These are phyloP conservation scores for Verasper variegatus DNA, from an alignment of 2,113 vertebrate species.

Conservation along the genomic window DNA sequence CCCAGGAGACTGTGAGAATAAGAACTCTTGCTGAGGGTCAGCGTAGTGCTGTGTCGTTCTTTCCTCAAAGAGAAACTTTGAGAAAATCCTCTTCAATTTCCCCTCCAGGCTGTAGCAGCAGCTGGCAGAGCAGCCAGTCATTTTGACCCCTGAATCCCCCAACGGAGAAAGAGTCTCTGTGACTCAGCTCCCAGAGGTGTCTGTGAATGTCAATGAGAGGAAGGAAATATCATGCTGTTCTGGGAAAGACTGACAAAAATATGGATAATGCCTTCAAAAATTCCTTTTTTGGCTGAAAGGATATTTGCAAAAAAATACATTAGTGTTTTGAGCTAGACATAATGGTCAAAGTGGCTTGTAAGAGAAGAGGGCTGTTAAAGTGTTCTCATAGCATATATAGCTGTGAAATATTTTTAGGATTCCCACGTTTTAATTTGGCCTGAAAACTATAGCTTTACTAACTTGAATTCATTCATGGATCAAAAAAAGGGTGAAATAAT, in stretches of 20 bases:
- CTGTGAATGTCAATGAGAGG: constrained; percentile 43
- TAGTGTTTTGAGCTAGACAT: constrained; percentile 2
- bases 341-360: constrained; percentile 2
- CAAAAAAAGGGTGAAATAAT: no score
- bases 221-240: constrained; percentile 37
- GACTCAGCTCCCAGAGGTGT: constrained; percentile 68
- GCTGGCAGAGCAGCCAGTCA: constrained; percentile 55
- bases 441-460: not conserved
- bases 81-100: constrained; percentile 34
- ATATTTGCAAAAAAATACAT: constrained; percentile 9
- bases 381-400: no score
- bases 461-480: not conserved
- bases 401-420: not conserved
- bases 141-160: constrained; percentile 48
- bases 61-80: constrained; percentile 37
- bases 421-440: constrained; percentile 14
- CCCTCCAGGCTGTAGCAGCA: constrained; percentile 51
- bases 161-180: constrained; percentile 41
- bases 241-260: constrained; percentile 45
- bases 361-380: not conserved
- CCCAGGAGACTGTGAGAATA: constrained; percentile 35
- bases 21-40: constrained; percentile 31
- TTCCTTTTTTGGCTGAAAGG: constrained; percentile 9
- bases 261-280: constrained; percentile 13
- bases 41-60: constrained; percentile 51